Evolutionary conservation across 1,140 invertebrate genomes (phyloP).

Genomic region (Hypothenemus hampei): DNA sequence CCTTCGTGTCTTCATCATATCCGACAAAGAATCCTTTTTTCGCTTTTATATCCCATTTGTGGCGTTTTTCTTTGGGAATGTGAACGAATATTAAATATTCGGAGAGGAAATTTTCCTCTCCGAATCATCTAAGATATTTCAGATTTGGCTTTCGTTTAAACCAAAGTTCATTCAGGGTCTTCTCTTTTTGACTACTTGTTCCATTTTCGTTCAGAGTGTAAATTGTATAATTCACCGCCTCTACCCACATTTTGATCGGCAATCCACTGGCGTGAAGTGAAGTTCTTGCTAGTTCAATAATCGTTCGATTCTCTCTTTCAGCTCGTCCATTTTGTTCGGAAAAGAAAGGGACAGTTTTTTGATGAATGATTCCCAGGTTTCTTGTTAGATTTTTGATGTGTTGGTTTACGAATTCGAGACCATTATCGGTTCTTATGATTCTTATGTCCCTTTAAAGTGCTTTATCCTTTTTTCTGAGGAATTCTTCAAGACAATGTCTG

Average conservation of each 20-base stretch:
- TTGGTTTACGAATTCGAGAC: constrained; percentile 44
- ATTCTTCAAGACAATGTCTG: constrained; percentile 32
- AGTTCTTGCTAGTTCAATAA: constrained; percentile 46
- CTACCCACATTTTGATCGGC: constrained; percentile 41
- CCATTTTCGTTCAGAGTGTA: too few species aligned
- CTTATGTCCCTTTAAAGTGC: constrained; percentile 41
- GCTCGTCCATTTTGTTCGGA: constrained; percentile 22
- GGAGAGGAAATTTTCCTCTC: too few species aligned
- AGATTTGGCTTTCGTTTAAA: not conserved
- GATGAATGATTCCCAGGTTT: constrained; percentile 40
- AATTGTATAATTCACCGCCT: too few species aligned
- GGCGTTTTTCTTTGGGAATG: constrained; percentile 1
- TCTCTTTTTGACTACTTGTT: not conserved
- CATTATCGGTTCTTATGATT: constrained; percentile 47
- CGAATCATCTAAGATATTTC: not conserved
- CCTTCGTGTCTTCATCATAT: constrained; percentile 4
- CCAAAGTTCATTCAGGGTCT: not conserved
- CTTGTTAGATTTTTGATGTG: constrained; percentile 37
- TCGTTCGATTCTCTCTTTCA: constrained; percentile 45
- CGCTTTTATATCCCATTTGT: constrained; percentile 11
- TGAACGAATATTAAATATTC: not conserved
- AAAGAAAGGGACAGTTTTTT: constrained; percentile 33
- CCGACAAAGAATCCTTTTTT: constrained; percentile 7
- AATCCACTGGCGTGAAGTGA: constrained; percentile 31
- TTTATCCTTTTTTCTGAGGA: constrained; percentile 40